phyloP scores from a whole-genome alignment of 1,140 invertebrate species.

The Pentalonia nigronervosa region DNA sequence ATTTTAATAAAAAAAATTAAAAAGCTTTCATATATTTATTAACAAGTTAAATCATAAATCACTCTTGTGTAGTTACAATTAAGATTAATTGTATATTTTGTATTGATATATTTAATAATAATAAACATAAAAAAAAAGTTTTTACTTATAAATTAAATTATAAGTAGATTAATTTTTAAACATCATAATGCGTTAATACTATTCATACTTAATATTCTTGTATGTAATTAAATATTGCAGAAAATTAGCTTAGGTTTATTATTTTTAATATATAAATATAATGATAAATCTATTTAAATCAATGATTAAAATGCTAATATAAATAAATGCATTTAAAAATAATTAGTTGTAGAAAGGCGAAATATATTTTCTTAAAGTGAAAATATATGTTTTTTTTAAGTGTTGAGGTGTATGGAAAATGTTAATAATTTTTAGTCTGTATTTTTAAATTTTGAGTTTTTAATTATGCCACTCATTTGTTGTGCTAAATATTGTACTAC shows the following conservation, averaged over 20 bases:
- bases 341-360: neutral
- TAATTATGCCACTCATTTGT: slow-evolving; percentile 40
- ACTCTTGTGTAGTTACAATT: neutral
- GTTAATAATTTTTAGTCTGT: neutral
- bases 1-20: neutral
- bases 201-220: neutral
- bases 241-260: neutral
- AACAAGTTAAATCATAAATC: slow-evolving; percentile 4
- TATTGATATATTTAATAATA: no score
- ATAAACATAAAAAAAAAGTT: neutral
- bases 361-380: neutral
- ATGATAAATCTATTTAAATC: neutral
- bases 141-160: neutral
- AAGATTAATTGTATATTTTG: neutral
- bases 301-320: neutral
- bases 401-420: neutral
- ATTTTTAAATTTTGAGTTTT: neutral
- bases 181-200: neutral
- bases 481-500: slow-evolving; percentile 23
- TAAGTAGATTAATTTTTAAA: neutral
- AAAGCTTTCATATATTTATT: neutral
- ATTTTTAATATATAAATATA: neutral
- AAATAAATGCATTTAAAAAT: slow-evolving; percentile 2
- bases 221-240: neutral
- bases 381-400: neutral